phyloP scores from a whole-genome alignment of 2,113 vertebrate genomes.

The Podarcis raffonei region DNA sequence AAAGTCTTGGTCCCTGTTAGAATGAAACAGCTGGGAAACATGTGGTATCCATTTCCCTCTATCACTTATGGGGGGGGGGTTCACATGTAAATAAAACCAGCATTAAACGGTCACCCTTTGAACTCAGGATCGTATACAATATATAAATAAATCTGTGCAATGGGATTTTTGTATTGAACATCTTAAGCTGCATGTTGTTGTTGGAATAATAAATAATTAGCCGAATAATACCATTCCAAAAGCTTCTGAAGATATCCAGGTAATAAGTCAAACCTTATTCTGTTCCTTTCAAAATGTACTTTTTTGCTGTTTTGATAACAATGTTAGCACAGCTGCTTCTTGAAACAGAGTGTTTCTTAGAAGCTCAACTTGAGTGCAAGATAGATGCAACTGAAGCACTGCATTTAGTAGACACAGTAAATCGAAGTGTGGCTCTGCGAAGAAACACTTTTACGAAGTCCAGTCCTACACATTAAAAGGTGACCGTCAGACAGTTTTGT shows the following conservation, averaged over 20 bases:
- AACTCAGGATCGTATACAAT: slow-evolving; percentile 78
- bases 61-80: slow-evolving; percentile 85
- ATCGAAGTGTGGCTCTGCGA: slow-evolving; percentile 41
- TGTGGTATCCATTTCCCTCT: slow-evolving; percentile 86
- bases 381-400: slow-evolving; percentile 30
- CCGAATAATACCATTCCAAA: slow-evolving; percentile 61
- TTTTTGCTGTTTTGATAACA: slow-evolving; percentile 33
- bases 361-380: slow-evolving; percentile 54
- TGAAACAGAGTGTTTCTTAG: slow-evolving; percentile 49
- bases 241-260: slow-evolving; percentile 57
- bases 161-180: slow-evolving; percentile 73
- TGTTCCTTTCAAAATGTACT: slow-evolving; percentile 48
- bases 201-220: slow-evolving; percentile 34
- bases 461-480: slow-evolving; percentile 37
- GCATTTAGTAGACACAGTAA: slow-evolving; percentile 48
- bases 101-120: slow-evolving; percentile 82
- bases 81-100: slow-evolving; percentile 87
- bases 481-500: not conserved
- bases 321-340: slow-evolving; percentile 51
- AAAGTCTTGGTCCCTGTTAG: slow-evolving; percentile 79
- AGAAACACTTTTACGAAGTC: slow-evolving; percentile 17
- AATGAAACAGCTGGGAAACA: slow-evolving; percentile 84
- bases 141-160: slow-evolving; percentile 79
- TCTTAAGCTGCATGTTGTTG: slow-evolving; percentile 50
- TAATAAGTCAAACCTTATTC: slow-evolving; percentile 51